These are phyloP conservation scores for Cranoglanis bouderius DNA, from an alignment of 2,113 vertebrate genomes.

Conservation along the genomic window DNA sequence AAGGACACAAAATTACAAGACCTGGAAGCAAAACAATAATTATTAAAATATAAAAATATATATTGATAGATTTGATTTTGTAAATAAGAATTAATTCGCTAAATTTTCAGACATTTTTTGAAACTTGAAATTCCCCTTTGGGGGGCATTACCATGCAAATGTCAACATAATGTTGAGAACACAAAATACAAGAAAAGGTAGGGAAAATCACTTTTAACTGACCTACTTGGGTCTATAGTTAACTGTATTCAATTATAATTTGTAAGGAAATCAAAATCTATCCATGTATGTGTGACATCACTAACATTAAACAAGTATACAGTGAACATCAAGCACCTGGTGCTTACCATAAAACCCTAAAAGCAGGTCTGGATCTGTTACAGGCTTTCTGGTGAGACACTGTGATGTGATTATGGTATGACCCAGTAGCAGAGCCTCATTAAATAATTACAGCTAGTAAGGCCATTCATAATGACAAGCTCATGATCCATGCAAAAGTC, in stretches of 20 bases:
- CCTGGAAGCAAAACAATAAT: background rate
- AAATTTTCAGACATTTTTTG: background rate
- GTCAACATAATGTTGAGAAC: background rate
- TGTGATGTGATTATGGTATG: constrained; percentile 1
- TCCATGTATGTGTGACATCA: background rate
- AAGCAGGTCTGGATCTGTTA: background rate
- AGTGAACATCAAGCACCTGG: background rate
- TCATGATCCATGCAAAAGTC: background rate
- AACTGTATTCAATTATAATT: background rate
- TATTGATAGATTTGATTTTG: background rate
- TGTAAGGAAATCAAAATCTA: background rate
- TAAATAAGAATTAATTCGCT: background rate
- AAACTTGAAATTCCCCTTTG: background rate
- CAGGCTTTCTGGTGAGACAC: background rate
- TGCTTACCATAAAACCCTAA: background rate
- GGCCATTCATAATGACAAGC: constrained; percentile 22
- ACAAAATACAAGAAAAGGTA: background rate
- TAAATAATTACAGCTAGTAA: constrained; percentile 32
- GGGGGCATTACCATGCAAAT: background rate
- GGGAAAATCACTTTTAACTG: background rate
- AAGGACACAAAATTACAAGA: background rate
- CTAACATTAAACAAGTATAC: no score
- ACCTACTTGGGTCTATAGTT: background rate
- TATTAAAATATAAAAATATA: background rate
- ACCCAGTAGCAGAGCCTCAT: constrained; percentile 1